Conservation (phyloP, 2,113 vertebrate genomes). For the Sarotherodon lohbergeri region DNA sequence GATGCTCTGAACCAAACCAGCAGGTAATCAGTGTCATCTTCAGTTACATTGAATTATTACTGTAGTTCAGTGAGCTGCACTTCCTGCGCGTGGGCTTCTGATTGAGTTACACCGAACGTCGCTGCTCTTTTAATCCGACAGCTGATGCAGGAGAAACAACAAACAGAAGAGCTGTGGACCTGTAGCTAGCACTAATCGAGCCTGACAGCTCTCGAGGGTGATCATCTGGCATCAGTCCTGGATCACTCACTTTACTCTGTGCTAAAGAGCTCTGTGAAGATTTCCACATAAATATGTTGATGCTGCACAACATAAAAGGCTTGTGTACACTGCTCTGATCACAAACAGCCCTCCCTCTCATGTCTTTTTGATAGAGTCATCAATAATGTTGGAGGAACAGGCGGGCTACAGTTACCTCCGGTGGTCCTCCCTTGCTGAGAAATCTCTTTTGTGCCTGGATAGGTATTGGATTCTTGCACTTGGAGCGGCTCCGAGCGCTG, state of each 20-base stretch:
- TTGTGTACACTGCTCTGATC: background rate
- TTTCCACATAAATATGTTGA: background rate
- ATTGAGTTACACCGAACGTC: constrained; percentile 9
- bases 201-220: background rate
- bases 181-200: background rate
- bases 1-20: background rate
- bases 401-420: constrained; percentile 28
- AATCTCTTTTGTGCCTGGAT: constrained; percentile 57
- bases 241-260: constrained; percentile 13
- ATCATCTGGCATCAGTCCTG: constrained; percentile 19
- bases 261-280: background rate
- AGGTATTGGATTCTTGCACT: constrained; percentile 59
- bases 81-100: constrained; percentile 25
- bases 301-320: background rate
- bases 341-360: background rate
- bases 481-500: constrained; percentile 45
- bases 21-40: background rate
- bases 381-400: constrained; percentile 11
- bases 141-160: background rate
- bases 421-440: constrained; percentile 46
- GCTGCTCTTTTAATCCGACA: background rate
- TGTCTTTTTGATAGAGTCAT: constrained; percentile 27
- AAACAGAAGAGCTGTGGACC: background rate
- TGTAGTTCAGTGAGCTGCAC: background rate
- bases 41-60: background rate